phyloP scores from a whole-genome alignment of 2,888 invertebrate genomes.

The Acanthacorydalis orientalis region DNA sequence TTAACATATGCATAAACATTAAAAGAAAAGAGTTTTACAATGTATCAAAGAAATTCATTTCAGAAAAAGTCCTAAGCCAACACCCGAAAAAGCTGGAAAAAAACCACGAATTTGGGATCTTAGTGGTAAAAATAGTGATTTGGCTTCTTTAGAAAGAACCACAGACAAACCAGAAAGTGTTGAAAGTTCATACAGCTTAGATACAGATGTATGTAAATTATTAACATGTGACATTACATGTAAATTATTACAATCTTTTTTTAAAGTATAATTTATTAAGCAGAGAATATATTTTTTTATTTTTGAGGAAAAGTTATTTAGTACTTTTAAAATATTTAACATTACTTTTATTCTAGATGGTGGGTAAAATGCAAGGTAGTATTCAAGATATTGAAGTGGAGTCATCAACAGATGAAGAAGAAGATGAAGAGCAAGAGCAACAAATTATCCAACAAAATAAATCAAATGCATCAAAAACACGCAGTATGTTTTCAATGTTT shows the following conservation, averaged over 20 bases:
- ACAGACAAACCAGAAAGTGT: slow-evolving; percentile 54
- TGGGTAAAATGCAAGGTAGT: slow-evolving; percentile 70
- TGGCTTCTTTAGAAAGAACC: slow-evolving; percentile 64
- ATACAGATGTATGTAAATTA: slow-evolving; percentile 23
- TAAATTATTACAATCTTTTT: too few relatives aligned
- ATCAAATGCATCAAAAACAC: slow-evolving; percentile 19
- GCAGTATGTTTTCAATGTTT: slow-evolving; percentile 71
- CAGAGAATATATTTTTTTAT: not conserved
- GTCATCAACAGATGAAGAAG: slow-evolving; percentile 48
- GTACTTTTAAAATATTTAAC: not conserved
- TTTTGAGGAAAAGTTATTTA: not conserved
- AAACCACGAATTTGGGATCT: slow-evolving; percentile 83
- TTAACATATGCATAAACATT: slow-evolving; percentile 2
- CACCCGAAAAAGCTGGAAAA: slow-evolving; percentile 60
- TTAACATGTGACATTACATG: too few relatives aligned
- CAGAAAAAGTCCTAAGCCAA: slow-evolving; percentile 22
- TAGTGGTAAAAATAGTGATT: slow-evolving; percentile 61
- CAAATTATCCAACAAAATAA: slow-evolving; percentile 10
- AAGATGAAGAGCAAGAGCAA: slow-evolving; percentile 23
- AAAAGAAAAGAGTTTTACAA: not conserved
- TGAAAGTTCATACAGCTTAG: slow-evolving; percentile 17
- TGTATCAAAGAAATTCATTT: not conserved
- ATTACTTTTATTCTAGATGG: slow-evolving; percentile 32
- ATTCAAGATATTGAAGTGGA: slow-evolving; percentile 72
- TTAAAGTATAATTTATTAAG: too few relatives aligned